Conservation (phyloP, 2,113 vertebrate species). For the Gasterosteus aculeatus region DNA sequence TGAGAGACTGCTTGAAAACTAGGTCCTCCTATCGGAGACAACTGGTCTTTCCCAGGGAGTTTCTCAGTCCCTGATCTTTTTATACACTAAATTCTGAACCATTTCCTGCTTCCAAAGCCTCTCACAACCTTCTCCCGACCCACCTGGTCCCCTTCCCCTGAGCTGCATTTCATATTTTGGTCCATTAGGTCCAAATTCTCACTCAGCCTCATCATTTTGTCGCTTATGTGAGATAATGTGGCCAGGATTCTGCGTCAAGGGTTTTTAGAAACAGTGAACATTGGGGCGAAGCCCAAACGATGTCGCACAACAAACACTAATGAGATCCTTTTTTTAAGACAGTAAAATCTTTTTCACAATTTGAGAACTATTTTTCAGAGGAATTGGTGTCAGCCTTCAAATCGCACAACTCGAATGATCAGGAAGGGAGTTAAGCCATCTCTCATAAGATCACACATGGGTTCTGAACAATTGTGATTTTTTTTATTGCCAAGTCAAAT, state of each 20-base stretch:
- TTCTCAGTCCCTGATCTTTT: slow-evolving; percentile 34
- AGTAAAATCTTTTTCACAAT: slow-evolving; percentile 4
- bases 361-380: slow-evolving; percentile 19
- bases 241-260: slow-evolving; percentile 24
- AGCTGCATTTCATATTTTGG: slow-evolving; percentile 30
- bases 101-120: slow-evolving; percentile 16
- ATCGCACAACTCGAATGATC: slow-evolving; percentile 41
- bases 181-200: slow-evolving; percentile 27
- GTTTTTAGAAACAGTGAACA: slow-evolving; percentile 15
- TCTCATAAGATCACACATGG: slow-evolving; percentile 38
- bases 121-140: slow-evolving; percentile 5
- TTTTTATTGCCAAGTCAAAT: neutral
- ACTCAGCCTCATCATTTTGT: slow-evolving; percentile 1
- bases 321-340: slow-evolving; percentile 14
- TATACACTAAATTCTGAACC: slow-evolving; percentile 33
- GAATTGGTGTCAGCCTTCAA: slow-evolving; percentile 32
- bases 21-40: slow-evolving; percentile 15
- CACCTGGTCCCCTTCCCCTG: slow-evolving; percentile 15
- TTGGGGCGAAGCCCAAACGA: slow-evolving; percentile 3
- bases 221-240: slow-evolving; percentile 26
- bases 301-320: slow-evolving; percentile 10
- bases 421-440: slow-evolving; percentile 45
- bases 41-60: slow-evolving; percentile 13
- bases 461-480: slow-evolving; percentile 4
- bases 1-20: slow-evolving; percentile 10